Evolutionary conservation across 2,113 vertebrate species (phyloP).

Genomic region (Candoia aspera): DNA sequence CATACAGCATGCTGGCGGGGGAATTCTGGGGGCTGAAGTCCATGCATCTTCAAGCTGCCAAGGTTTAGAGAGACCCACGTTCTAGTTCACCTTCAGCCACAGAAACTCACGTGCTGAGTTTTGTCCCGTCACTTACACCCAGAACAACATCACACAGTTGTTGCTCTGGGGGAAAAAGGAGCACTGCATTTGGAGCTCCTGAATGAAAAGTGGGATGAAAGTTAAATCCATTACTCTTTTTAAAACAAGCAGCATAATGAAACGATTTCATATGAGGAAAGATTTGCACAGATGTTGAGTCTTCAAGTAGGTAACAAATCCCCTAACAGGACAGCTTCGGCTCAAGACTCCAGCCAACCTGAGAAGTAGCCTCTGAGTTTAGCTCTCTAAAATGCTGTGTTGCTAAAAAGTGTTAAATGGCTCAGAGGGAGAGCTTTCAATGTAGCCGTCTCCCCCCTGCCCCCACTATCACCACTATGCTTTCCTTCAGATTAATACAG

Average conservation of each 20-base stretch:
- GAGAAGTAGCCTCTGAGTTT: neutral
- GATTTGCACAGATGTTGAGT: neutral
- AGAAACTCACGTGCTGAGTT: neutral
- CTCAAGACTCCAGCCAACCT: neutral
- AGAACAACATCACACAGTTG: neutral
- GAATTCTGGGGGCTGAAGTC: too few relatives aligned
- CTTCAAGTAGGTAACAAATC: neutral
- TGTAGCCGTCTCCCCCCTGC: too few relatives aligned
- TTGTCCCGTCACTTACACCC: neutral
- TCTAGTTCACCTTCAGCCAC: neutral
- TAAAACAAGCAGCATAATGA: neutral
- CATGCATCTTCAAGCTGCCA: too few relatives aligned
- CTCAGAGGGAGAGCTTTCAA: too few relatives aligned
- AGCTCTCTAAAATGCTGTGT: neutral
- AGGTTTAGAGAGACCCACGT: neutral
- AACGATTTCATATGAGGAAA: neutral
- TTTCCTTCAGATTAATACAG: too few relatives aligned
- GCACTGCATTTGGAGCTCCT: neutral
- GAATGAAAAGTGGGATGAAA: neutral
- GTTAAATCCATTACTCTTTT: neutral
- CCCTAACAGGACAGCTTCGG: neutral
- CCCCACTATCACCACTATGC: too few relatives aligned
- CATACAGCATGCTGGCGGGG: too few relatives aligned
- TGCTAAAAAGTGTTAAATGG: neutral
- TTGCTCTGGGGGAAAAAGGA: neutral